These are phyloP conservation scores for Potorous gilbertii DNA, from an alignment of 2,797 vertebrate species.

Conservation along the genomic window DNA sequence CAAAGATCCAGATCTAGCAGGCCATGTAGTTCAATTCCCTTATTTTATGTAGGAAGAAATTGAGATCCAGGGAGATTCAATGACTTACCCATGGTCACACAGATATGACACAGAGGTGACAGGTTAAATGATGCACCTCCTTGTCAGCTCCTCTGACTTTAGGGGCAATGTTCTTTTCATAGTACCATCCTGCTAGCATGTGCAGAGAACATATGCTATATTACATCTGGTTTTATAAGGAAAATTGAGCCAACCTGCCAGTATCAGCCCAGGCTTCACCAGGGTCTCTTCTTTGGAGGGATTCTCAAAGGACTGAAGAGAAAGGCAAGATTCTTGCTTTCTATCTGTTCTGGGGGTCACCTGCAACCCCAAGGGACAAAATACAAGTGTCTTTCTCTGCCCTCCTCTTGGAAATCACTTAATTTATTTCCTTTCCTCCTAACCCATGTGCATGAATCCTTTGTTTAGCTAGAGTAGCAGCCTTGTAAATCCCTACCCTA, in stretches of 20 bases:
- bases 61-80: not conserved
- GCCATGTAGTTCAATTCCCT: not conserved
- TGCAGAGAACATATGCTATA: not conserved
- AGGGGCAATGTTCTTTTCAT: not conserved
- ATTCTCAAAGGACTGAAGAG: not conserved
- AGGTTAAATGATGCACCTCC: not conserved
- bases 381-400: constrained; percentile 34
- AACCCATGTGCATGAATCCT: constrained; percentile 44
- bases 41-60: not conserved
- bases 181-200: not conserved
- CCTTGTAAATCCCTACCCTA: constrained; percentile 32
- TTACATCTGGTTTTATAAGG: not conserved
- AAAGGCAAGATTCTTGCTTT: not conserved
- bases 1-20: not conserved
- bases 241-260: not conserved
- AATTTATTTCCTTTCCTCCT: constrained; percentile 46
- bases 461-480: constrained; percentile 53
- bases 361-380: not conserved
- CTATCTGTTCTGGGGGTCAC: not conserved
- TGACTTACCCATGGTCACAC: too few relatives aligned
- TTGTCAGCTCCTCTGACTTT: not conserved
- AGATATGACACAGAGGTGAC: too few relatives aligned
- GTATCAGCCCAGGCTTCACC: not conserved
- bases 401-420: constrained; percentile 42
- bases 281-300: not conserved